A percentile compares a stretch with the other conserved stretches of the same genome.
phyloP scores from a whole-genome alignment of 2,797 vertebrate genomes.

The Simalia tracyae region DNA sequence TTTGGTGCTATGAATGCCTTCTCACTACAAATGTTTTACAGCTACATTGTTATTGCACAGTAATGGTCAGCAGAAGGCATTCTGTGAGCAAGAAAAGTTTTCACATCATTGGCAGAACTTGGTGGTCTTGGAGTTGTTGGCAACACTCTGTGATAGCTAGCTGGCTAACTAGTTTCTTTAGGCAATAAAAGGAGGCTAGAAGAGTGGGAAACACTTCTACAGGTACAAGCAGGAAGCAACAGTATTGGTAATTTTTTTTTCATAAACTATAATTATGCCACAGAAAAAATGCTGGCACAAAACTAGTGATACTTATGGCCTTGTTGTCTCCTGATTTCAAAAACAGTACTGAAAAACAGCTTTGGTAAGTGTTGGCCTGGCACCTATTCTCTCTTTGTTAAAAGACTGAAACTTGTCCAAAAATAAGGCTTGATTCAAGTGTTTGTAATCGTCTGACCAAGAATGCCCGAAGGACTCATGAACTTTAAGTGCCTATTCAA shows the following conservation, averaged over 20 bases:
- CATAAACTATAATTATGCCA: not conserved
- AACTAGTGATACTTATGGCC: not conserved
- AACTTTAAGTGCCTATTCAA: too few species aligned
- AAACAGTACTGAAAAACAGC: not conserved
- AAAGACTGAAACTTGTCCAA: too few species aligned
- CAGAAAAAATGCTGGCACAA: not conserved
- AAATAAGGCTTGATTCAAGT: too few species aligned
- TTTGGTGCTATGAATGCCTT: not conserved
- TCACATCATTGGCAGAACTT: not conserved
- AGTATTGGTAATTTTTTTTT: not conserved
- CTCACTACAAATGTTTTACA: not conserved
- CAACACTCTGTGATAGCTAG: not conserved
- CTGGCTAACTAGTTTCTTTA: not conserved
- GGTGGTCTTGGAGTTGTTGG: not conserved
- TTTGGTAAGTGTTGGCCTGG: not conserved
- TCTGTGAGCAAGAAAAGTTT: not conserved
- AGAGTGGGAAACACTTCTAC: not conserved
- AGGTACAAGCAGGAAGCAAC: not conserved
- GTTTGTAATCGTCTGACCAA: too few species aligned
- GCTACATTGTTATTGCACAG: not conserved
- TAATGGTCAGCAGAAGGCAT: not conserved
- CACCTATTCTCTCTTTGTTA: not conserved
- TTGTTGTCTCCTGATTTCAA: not conserved
- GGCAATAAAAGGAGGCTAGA: not conserved
- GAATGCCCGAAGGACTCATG: too few species aligned